These are phyloP conservation scores for Epiblema foenella DNA, from an alignment of 2,888 invertebrate genomes.

Conservation along the genomic window DNA sequence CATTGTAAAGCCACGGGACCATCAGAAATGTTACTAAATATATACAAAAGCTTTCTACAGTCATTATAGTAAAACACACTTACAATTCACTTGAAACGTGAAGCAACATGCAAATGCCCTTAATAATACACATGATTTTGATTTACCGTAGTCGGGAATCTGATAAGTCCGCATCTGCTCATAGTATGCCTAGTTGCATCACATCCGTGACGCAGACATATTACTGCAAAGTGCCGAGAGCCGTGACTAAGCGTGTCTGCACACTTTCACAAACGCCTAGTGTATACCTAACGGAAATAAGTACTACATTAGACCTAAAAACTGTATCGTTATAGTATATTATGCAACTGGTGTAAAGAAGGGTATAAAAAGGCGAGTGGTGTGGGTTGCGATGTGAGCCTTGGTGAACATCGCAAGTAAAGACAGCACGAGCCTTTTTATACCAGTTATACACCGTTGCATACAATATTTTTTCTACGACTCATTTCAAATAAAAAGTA, in stretches of 20 bases:
- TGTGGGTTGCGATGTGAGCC: no score
- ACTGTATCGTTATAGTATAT: no score
- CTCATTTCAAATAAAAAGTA: no score
- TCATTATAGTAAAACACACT: constrained; percentile 4
- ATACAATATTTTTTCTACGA: no score
- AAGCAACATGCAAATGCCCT: constrained; percentile 26
- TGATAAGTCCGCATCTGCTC: constrained; percentile 29
- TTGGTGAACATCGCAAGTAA: no score
- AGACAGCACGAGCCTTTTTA: no score
- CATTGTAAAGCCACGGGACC: no score
- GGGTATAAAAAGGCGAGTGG: no score
- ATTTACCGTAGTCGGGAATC: constrained; percentile 29
- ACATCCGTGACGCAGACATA: constrained; percentile 67
- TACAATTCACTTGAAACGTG: constrained; percentile 11
- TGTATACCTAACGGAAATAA: constrained; percentile 47
- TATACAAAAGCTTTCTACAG: neutral
- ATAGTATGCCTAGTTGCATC: constrained; percentile 60
- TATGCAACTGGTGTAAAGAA: no score
- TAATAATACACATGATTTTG: constrained; percentile 30
- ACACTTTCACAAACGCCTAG: constrained; percentile 74
- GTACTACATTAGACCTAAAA: constrained; percentile 29
- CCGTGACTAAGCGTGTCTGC: constrained; percentile 71
- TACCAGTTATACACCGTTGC: no score
- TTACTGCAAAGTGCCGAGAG: constrained; percentile 64
- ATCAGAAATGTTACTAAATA: neutral